These are phyloP conservation scores for Trichonephila inaurata DNA, from an alignment of 1,140 invertebrate species.

Conservation along the genomic window DNA sequence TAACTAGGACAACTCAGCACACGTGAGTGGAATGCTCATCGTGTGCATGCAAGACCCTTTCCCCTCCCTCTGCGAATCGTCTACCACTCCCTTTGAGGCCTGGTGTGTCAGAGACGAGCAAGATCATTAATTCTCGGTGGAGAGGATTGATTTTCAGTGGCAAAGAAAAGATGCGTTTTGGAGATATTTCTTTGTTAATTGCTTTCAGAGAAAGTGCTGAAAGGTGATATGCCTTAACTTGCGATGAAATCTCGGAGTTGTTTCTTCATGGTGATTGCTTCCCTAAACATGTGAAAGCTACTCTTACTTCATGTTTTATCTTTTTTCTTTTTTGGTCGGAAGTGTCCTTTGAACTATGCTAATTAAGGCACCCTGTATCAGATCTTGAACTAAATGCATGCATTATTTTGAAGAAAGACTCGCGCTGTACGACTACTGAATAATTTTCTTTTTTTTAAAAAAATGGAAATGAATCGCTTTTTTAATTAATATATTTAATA, in stretches of 20 bases:
- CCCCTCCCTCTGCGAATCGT: neutral
- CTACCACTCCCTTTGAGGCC: neutral
- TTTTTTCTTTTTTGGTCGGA: too few relatives aligned
- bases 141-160: neutral
- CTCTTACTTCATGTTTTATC: too few relatives aligned
- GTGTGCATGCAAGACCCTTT: neutral
- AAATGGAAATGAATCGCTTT: too few relatives aligned
- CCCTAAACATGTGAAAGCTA: neutral
- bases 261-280: neutral
- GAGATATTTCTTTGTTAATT: constrained; percentile 14
- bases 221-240: neutral
- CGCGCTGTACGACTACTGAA: too few relatives aligned
- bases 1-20: neutral
- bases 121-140: neutral
- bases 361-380: too few relatives aligned
- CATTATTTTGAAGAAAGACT: too few relatives aligned
- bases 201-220: neutral
- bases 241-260: neutral
- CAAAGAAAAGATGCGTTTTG: neutral
- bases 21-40: neutral
- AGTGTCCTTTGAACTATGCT: too few relatives aligned
- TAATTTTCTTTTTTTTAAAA: too few relatives aligned
- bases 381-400: too few relatives aligned
- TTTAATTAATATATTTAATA: too few relatives aligned
- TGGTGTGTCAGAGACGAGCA: neutral